Percentiles rank a stretch among this genome's conserved stretches.
These are phyloP conservation scores for Ctenosaura bakeri DNA, from an alignment of 2,797 vertebrate genomes.

Conservation along the genomic window DNA sequence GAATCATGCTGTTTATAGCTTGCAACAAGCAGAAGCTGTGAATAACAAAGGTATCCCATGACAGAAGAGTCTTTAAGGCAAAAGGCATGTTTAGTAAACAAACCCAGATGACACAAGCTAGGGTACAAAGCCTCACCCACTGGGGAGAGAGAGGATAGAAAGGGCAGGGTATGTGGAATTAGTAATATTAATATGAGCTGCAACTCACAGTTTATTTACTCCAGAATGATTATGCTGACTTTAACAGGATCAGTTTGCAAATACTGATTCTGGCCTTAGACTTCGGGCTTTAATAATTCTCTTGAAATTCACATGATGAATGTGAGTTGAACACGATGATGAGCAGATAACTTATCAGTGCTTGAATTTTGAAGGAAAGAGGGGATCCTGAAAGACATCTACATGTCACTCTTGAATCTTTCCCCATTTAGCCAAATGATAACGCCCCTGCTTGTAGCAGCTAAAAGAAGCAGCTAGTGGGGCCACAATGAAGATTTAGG, in stretches of 20 bases:
- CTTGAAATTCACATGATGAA: background rate
- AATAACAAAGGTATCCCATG: conserved; percentile 24
- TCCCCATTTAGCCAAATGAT: background rate
- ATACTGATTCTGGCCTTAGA: background rate
- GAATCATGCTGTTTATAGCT: background rate
- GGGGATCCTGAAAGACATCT: background rate
- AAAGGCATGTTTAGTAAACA: conserved; percentile 31
- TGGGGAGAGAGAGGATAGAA: background rate
- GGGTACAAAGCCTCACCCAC: background rate
- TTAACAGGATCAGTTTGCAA: background rate
- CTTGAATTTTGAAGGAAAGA: background rate
- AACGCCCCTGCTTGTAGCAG: no score
- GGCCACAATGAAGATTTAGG: background rate
- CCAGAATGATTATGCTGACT: background rate
- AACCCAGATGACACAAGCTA: conserved; percentile 8
- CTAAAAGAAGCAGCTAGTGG: background rate
- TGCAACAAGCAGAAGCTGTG: background rate
- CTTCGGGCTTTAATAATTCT: background rate
- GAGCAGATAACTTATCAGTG: background rate
- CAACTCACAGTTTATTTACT: background rate
- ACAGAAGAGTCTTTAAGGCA: background rate
- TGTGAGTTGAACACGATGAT: background rate
- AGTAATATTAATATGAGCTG: background rate
- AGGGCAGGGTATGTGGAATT: background rate
- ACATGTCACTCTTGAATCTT: no score